Evolutionary conservation across 2,113 vertebrate species (phyloP).

Genomic region (Osmerus mordax): DNA sequence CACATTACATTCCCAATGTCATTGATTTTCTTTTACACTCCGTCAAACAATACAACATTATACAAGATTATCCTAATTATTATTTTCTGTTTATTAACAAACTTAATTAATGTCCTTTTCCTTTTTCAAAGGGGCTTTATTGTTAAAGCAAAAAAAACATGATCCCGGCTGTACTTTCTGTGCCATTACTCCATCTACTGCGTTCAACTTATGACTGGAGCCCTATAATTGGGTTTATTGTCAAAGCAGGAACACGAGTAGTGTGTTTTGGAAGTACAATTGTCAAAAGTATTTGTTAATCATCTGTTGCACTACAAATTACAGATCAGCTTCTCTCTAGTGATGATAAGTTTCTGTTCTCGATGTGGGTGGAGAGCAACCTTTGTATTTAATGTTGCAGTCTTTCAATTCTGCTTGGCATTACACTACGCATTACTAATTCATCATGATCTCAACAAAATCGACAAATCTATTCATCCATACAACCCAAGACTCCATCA

Average conservation of each 20-base stretch:
- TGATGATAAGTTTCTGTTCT: constrained; percentile 45
- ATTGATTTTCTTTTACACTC: constrained; percentile 30
- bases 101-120: background rate
- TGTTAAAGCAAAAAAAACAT: background rate
- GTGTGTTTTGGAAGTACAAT: constrained; percentile 29
- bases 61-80: background rate
- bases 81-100: background rate
- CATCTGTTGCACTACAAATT: constrained; percentile 42
- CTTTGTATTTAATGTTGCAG: constrained; percentile 26
- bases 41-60: constrained; percentile 7
- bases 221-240: background rate
- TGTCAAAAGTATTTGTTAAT: constrained; percentile 43
- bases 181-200: no score
- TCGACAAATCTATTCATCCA: constrained; percentile 45
- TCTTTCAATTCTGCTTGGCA: constrained; percentile 29
- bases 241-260: constrained; percentile 37
- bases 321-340: constrained; percentile 27
- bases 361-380: constrained; percentile 22
- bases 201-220: no score
- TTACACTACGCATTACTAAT: constrained; percentile 44
- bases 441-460: constrained; percentile 27
- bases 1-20: constrained; percentile 41
- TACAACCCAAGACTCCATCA: constrained; percentile 15
- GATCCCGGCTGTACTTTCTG: background rate
- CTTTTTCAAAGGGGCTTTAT: background rate